These are phyloP conservation scores for Apis dorsata DNA, from an alignment of 1,140 invertebrate species.

Conservation along the genomic window DNA sequence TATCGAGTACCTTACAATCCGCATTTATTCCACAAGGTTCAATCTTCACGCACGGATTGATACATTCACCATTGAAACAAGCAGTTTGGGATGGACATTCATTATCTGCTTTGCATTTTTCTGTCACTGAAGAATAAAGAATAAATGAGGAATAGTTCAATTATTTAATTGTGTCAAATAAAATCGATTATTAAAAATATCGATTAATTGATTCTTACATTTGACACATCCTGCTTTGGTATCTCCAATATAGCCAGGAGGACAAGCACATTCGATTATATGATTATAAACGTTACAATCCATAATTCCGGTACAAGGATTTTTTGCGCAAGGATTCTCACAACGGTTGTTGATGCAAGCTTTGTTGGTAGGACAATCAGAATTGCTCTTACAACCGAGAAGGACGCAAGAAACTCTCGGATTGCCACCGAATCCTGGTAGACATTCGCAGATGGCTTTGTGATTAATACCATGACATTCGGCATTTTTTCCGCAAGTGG, in stretches of 20 bases:
- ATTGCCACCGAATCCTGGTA: constrained; percentile 89
- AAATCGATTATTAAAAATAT: neutral
- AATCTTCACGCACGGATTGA: constrained; percentile 90
- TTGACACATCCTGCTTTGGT: constrained; percentile 84
- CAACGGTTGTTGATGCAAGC: constrained; percentile 91
- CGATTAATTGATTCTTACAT: constrained; percentile 64
- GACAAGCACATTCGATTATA: constrained; percentile 88
- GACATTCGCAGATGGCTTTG: constrained; percentile 89
- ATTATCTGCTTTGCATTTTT: constrained; percentile 86
- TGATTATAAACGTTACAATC: constrained; percentile 90
- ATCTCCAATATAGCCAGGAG: constrained; percentile 87
- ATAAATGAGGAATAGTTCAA: neutral
- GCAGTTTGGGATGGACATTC: constrained; percentile 91
- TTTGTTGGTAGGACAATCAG: constrained; percentile 87
- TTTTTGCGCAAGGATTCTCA: constrained; percentile 86
- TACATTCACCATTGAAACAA: constrained; percentile 89
- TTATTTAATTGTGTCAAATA: neutral
- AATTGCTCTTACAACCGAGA: constrained; percentile 87
- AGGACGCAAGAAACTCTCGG: constrained; percentile 87
- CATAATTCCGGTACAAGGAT: constrained; percentile 85
- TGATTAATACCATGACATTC: constrained; percentile 89
- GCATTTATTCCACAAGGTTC: constrained; percentile 91
- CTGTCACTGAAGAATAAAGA: constrained; percentile 73
- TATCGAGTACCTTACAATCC: constrained; percentile 89
- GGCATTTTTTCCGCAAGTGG: constrained; percentile 86